phyloP scores from a whole-genome alignment of 2,888 invertebrate species.

The Dorcus hopei region DNA sequence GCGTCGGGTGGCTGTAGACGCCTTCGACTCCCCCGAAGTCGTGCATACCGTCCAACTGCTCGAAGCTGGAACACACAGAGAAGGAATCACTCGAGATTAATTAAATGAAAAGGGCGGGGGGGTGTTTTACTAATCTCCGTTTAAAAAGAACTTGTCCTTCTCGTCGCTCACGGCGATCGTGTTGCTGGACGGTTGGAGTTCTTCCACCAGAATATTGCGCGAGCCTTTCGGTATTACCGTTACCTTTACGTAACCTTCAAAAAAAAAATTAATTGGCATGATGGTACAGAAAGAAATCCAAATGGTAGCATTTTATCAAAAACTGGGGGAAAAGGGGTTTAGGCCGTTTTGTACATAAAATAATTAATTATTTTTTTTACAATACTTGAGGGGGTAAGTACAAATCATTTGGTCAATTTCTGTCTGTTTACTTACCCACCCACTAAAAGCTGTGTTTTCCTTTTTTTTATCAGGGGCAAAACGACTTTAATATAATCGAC shows the following conservation, averaged over 20 bases:
- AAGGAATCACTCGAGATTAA: too few species aligned
- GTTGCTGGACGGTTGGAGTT: constrained; percentile 55
- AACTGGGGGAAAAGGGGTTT: too few species aligned
- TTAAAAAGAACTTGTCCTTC: constrained; percentile 56
- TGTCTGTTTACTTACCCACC: too few species aligned
- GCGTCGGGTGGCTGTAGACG: constrained; percentile 52
- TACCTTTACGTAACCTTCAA: constrained; percentile 56
- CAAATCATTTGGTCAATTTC: too few species aligned
- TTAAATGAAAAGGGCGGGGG: neutral
- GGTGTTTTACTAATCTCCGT: constrained; percentile 58
- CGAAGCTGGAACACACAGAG: constrained; percentile 32
- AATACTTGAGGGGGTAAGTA: too few species aligned
- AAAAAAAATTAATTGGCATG: neutral
- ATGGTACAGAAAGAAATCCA: too few species aligned
- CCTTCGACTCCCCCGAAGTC: constrained; percentile 51
- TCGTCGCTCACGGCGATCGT: constrained; percentile 56
- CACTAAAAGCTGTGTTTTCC: too few species aligned
- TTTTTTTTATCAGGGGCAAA: too few species aligned
- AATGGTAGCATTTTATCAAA: too few species aligned
- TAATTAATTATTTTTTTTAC: too few species aligned
- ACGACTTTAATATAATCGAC: too few species aligned
- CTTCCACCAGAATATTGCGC: constrained; percentile 59
- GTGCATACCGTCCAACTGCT: constrained; percentile 47
- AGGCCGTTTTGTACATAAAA: too few species aligned
- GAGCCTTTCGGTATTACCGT: constrained; percentile 58